Evolutionary conservation across 1,140 invertebrate species (phyloP), one percentile per base, ranked within the genome.

Genomic region (Drosophila kurseongensis): DNA sequence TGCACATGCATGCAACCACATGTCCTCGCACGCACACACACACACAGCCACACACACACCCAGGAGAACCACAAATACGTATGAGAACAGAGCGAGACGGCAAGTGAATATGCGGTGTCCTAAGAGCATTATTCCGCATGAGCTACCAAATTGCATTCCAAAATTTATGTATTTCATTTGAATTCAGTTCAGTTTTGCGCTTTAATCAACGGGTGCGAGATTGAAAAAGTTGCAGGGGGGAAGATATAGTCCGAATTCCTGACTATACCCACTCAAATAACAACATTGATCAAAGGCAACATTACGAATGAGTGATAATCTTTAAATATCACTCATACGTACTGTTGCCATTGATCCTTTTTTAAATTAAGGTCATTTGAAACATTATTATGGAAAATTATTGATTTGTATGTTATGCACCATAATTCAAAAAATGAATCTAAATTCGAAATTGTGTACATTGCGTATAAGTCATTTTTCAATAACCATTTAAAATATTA

Each of bases 121-220:
- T 68, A 60, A 58, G 68, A 60, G 71, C 50, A 66, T 82, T 78
- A 86, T 86, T 86, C 73, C 74, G 66, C 74, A 77, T 77, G 72
- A 76, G 73, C 42, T 76, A 52, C 73, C 48, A 76, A 88, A 86
- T 82, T 85, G 83, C 83, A 86, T 82, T 88, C 68, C 63, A 35
- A 71, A 81, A 81, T 86, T 86, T 86, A 71, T 82, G 78, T 72
- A 85, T 86, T 82, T 69, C 52, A 88, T 82, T 65, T 67, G 57
- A 78, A 80, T 75, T 71, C 27, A 48, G 42, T 71, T 71, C 29
- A 32, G 52, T 12, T 78, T 74, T 75, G 66, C 38, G 68, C 56
- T 58, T 76, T 75, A 75, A 75, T 57, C 72, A 44, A 45, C 35
- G 60, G 16, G 7, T 59, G 29, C 13, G 6, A 23, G 23, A 72